Percentiles rank a stretch among this genome's conserved stretches.
These are phyloP conservation scores for Notospermus geniculatus DNA, from an alignment of 1,140 invertebrate species.

Conservation along the genomic window DNA sequence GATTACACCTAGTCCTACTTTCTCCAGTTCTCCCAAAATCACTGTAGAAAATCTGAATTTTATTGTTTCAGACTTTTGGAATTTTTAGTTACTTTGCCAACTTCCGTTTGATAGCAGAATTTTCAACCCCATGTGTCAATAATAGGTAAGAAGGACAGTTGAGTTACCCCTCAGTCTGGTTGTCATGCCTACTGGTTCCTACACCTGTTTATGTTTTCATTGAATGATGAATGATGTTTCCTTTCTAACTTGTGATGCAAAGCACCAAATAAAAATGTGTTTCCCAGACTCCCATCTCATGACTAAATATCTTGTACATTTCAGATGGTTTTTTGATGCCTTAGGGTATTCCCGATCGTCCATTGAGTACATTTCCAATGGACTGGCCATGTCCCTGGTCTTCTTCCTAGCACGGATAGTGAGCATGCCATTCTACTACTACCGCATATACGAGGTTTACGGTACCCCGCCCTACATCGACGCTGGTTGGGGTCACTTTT, in stretches of 20 bases:
- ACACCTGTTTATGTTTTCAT: too few species aligned
- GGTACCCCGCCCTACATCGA: slow-evolving; percentile 38
- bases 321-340: slow-evolving; percentile 47
- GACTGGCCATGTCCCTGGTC: slow-evolving; percentile 44
- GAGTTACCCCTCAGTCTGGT: not conserved
- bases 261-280: too few species aligned
- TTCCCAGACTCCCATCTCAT: too few species aligned
- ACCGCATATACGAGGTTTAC: slow-evolving; percentile 41
- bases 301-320: slow-evolving; percentile 13
- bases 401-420: slow-evolving; percentile 47
- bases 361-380: slow-evolving; percentile 41
- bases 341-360: slow-evolving; percentile 39
- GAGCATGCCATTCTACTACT: slow-evolving; percentile 46
- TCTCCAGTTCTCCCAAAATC: too few species aligned
- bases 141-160: slow-evolving; percentile 33
- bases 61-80: slow-evolving; percentile 40
- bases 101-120: slow-evolving; percentile 48
- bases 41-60: not conserved
- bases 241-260: too few species aligned
- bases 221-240: too few species aligned
- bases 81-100: slow-evolving; percentile 51
- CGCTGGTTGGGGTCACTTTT: slow-evolving; percentile 38
- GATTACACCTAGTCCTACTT: too few species aligned
- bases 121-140: slow-evolving; percentile 54
- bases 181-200: not conserved